phyloP scores from a whole-genome alignment of 2,113 vertebrate genomes.

The Campylomormyrus numenius region DNA sequence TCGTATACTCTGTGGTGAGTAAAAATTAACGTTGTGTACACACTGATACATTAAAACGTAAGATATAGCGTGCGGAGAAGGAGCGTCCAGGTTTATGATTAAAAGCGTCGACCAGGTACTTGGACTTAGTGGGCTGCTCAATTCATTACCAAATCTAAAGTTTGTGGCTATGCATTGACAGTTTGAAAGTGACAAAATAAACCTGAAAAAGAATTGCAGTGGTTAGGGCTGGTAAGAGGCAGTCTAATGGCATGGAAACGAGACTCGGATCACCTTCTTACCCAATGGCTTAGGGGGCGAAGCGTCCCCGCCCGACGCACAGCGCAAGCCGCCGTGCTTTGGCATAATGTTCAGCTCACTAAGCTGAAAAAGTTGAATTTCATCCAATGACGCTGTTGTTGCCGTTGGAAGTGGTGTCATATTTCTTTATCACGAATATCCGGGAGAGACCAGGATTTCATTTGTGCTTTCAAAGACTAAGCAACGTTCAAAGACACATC shows the following conservation, averaged over 20 bases:
- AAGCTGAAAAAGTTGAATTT: conserved; percentile 6
- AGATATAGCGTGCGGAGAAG: not conserved
- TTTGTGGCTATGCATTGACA: not conserved
- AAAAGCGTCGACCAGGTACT: not conserved
- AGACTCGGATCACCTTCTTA: conserved; percentile 13
- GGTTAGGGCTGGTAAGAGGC: not conserved
- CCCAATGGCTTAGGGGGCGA: not conserved
- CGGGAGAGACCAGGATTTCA: not conserved
- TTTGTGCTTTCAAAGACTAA: not conserved
- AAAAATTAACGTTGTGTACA: conserved; percentile 5
- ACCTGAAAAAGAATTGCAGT: not conserved
- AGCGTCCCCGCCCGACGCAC: not conserved
- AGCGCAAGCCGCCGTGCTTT: not conserved
- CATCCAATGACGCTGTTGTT: not conserved
- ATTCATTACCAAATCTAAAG: not conserved
- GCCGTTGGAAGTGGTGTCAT: not conserved
- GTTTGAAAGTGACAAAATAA: not conserved
- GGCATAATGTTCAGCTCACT: not conserved
- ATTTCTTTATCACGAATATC: not conserved
- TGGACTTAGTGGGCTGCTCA: not conserved
- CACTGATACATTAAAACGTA: not conserved
- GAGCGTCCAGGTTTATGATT: conserved; percentile 6
- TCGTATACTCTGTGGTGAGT: not conserved
- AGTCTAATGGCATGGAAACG: conserved; percentile 11
- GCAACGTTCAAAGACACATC: not conserved